Evolutionary conservation across 2,888 invertebrate species (phyloP).

Genomic region (Camponotus fellah): DNA sequence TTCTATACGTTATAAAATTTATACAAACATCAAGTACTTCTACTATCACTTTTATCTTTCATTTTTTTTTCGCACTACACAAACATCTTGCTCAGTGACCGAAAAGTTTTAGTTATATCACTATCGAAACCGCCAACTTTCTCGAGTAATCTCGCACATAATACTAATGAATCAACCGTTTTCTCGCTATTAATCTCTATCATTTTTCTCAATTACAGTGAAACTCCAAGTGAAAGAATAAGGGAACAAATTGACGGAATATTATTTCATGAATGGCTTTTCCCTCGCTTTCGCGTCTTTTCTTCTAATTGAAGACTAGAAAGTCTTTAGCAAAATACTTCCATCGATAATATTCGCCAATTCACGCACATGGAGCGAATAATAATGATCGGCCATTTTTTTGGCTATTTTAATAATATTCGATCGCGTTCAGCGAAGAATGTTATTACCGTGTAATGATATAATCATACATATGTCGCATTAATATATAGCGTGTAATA

Average conservation of each 20-base stretch:
- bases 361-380: slow-evolving; percentile 60
- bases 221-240: slow-evolving; percentile 27
- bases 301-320: slow-evolving; percentile 26
- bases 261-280: slow-evolving; percentile 18
- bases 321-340: slow-evolving; percentile 5
- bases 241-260: not conserved
- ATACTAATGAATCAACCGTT: slow-evolving; percentile 19
- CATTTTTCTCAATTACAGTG: slow-evolving; percentile 35
- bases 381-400: too few species aligned
- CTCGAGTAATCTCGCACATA: slow-evolving; percentile 25
- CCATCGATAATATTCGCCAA: slow-evolving; percentile 33
- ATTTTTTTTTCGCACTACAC: not conserved
- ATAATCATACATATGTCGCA: slow-evolving; percentile 65
- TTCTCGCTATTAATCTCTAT: not conserved
- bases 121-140: slow-evolving; percentile 16
- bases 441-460: slow-evolving; percentile 59
- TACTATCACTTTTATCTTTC: not conserved
- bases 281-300: slow-evolving; percentile 19
- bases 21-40: not conserved
- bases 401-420: slow-evolving; percentile 55
- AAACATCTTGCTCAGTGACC: not conserved
- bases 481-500: slow-evolving; percentile 41
- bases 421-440: slow-evolving; percentile 59
- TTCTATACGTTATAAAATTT: not conserved
- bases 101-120: slow-evolving; percentile 10